phyloP scores from a whole-genome alignment of 2,113 vertebrate genomes.

The Camelus dromedarius region DNA sequence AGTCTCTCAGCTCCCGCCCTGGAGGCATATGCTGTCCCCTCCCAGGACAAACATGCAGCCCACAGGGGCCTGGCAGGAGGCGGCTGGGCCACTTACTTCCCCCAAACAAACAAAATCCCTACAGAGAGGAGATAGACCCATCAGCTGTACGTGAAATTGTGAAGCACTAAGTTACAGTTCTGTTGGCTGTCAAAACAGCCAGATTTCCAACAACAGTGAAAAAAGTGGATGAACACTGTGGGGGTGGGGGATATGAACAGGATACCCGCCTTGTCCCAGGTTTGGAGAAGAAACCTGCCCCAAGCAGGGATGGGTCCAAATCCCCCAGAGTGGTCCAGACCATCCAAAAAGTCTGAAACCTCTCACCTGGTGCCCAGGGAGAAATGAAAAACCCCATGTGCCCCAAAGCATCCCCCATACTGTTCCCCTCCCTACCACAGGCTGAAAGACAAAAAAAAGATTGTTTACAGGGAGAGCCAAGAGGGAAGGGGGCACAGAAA shows the following conservation, averaged over 20 bases:
- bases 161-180: neutral
- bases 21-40: neutral
- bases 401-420: too few species aligned
- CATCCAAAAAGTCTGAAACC: neutral
- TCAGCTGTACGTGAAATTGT: neutral
- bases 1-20: neutral
- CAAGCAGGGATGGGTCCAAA: too few species aligned
- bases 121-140: neutral
- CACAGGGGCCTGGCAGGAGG: too few species aligned
- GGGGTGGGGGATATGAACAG: neutral
- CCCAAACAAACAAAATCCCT: neutral
- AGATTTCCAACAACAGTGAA: neutral
- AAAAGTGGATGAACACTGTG: neutral
- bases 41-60: rapidly evolving
- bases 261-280: neutral
- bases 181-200: neutral
- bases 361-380: rapidly evolving
- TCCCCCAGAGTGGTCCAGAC: neutral
- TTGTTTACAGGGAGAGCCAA: neutral
- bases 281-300: neutral
- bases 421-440: neutral
- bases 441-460: neutral
- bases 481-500: neutral
- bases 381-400: rapidly evolving
- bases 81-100: neutral